Percentiles rank a stretch among this genome's conserved stretches.
phyloP scores from a whole-genome alignment of 2,797 vertebrate genomes.

The Ataeniobius toweri region DNA sequence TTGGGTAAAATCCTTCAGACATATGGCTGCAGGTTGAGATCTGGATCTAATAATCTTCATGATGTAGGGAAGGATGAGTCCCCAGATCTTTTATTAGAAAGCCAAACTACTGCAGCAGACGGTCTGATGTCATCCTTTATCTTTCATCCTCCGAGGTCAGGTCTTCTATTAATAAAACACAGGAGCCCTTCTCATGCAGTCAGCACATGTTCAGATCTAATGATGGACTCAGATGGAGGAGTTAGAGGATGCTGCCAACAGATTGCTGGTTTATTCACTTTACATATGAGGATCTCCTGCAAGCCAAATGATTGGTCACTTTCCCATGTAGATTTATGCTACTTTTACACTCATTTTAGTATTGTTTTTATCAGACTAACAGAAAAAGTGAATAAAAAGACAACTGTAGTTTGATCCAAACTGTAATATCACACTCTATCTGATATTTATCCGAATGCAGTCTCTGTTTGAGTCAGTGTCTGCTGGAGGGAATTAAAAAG shows the following conservation, averaged over 20 bases:
- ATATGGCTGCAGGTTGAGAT: slow-evolving; percentile 24
- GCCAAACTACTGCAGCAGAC: background rate
- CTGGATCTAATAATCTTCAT: slow-evolving; percentile 17
- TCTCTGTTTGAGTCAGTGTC: too few relatives aligned
- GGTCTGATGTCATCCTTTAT: slow-evolving; percentile 20
- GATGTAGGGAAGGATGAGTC: slow-evolving; percentile 3
- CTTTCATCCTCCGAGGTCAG: background rate
- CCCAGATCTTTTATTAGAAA: slow-evolving; percentile 24
- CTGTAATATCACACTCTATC: too few relatives aligned
- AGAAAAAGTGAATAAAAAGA: too few relatives aligned
- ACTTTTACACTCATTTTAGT: background rate
- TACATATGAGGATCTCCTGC: too few relatives aligned
- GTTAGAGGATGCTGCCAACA: too few relatives aligned
- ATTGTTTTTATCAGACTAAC: background rate
- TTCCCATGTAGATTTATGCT: too few relatives aligned
- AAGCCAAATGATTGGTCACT: too few relatives aligned
- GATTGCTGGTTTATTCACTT: too few relatives aligned
- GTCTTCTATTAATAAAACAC: too few relatives aligned
- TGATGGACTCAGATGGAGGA: background rate
- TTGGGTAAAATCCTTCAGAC: slow-evolving; percentile 10
- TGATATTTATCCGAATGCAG: too few relatives aligned
- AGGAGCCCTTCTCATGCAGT: background rate
- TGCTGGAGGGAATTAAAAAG: too few relatives aligned
- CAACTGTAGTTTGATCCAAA: too few relatives aligned
- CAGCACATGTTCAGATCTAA: background rate